Evolutionary conservation across 2,113 vertebrate species (phyloP), one percentile per base, ranked within the genome.

Genomic region (Apaloderma vittatum): DNA sequence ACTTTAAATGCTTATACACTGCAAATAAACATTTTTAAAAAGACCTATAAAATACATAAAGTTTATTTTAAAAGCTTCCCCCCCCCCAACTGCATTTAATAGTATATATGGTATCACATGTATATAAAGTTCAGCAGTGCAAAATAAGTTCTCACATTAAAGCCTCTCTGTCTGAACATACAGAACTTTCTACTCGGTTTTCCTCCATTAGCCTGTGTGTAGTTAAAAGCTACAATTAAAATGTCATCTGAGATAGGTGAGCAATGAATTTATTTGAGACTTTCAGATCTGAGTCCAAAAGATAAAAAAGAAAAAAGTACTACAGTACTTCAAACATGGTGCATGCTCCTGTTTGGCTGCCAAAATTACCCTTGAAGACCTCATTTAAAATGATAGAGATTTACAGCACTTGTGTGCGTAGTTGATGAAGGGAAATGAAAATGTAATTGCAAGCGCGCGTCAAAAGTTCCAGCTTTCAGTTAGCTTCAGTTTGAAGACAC

Each of bases 151-250:
- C 11, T 34, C 19, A 82, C 32, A 18, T 11, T 83, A 32, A 90
- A 79, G 19, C 23, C 13, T 40, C 45, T 76, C 49, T 21, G 12
- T 49, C 30, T 83, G 36, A 88, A 52, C 30, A 20, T 30, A 4
- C 36, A 81, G 76, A 89, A 65, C n/a, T 88, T 92, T 90, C 48
- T 66, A 49, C 59, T 67, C 20, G 32, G 6, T 87, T 92, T 90
- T 93, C 22, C 43, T 90, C 85, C 71, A 70, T 92, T 93, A 90
- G 43, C 3, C 8, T 67, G 24, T 0, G 9, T 83, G 67, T 70
- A 73, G 71, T 80, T 95, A 96, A 96, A 93, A 93, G 77, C 85
- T 93, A 27, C 74, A 95, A 86, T 96, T 97, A 95, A 97, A 88
- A 94, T 80, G 82, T 94, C 62, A 93, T 79, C 34, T 88, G 62